A percentile compares a stretch with the other conserved stretches of the same genome.
Conservation (phyloP, 2,888 invertebrate species). For the Nemapogon koenigi region DNA sequence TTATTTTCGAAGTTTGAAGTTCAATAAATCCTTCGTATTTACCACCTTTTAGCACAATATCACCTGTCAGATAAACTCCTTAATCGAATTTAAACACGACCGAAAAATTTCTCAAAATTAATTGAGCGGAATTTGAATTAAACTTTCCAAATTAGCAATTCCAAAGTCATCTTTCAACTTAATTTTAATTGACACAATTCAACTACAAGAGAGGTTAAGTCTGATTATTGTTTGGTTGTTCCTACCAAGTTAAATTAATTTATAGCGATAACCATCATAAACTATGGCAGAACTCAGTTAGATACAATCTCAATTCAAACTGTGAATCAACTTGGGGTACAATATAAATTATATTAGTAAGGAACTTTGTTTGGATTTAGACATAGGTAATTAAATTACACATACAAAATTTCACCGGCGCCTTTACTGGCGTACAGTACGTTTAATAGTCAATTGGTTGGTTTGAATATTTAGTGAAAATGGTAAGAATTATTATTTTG, state of each 20-base stretch:
- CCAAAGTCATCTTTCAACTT: background rate
- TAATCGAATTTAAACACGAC: background rate
- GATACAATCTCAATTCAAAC: slow-evolving; percentile 7
- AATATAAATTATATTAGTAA: slow-evolving; percentile 1
- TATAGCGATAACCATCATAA: slow-evolving; percentile 9
- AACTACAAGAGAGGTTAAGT: background rate
- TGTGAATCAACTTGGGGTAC: background rate
- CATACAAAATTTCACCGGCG: no score
- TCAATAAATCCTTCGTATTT: no score
- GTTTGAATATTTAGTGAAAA: no score
- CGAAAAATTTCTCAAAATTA: background rate
- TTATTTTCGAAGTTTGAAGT: no score
- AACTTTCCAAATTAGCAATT: slow-evolving; percentile 1
- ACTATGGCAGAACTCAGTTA: background rate
- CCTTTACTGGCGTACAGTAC: no score
- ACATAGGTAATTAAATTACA: no score
- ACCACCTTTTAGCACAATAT: background rate
- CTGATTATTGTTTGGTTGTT: slow-evolving; percentile 1
- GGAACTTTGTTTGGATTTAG: background rate
- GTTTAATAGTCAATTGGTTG: no score
- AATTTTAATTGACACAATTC: slow-evolving; percentile 7
- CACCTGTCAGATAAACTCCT: background rate
- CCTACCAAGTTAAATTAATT: slow-evolving; percentile 8
- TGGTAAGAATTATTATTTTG: no score
- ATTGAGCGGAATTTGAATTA: background rate